These are phyloP conservation scores for Larimichthys polyactis DNA, from an alignment of 2,113 vertebrate genomes.

Conservation along the genomic window DNA sequence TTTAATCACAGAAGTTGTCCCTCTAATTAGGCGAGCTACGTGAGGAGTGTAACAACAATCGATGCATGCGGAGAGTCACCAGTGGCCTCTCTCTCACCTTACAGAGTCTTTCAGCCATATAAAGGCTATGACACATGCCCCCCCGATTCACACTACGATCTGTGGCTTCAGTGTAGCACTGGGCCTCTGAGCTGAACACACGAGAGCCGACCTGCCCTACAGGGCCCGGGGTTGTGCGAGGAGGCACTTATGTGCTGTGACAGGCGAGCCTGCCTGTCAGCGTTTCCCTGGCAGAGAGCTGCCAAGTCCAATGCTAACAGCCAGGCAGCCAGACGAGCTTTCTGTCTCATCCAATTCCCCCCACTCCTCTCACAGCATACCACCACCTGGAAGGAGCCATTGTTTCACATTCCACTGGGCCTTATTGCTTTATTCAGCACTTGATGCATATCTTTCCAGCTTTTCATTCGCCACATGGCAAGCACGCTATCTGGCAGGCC, in stretches of 20 bases:
- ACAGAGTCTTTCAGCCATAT: constrained; percentile 49
- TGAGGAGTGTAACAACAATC: constrained; percentile 3
- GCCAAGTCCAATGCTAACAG: constrained; percentile 80
- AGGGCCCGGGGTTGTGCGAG: constrained; percentile 58
- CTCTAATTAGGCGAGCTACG: constrained; percentile 24
- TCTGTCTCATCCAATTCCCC: constrained; percentile 79
- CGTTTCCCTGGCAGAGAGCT: constrained; percentile 75
- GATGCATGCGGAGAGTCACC: constrained; percentile 4
- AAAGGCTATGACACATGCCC: constrained; percentile 60
- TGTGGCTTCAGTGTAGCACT: constrained; percentile 23
- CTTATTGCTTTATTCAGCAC: constrained; percentile 68
- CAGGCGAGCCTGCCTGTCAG: constrained; percentile 78
- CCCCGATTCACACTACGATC: constrained; percentile 34
- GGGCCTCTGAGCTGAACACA: constrained; percentile 5
- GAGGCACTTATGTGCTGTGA: constrained; percentile 75
- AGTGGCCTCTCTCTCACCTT: constrained; percentile 57
- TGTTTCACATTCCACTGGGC: constrained; percentile 69
- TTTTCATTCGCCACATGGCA: constrained; percentile 51
- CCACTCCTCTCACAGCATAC: constrained; percentile 62
- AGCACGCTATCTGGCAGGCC: constrained; percentile 44
- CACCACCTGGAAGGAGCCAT: constrained; percentile 77
- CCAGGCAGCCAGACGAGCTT: constrained; percentile 72
- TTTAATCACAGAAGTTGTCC: constrained; percentile 19
- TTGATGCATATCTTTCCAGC: constrained; percentile 62
- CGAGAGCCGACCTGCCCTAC: constrained; percentile 59